A percentile compares a stretch with the other conserved stretches of the same genome.
phyloP scores from a whole-genome alignment of 2,888 invertebrate genomes.

The Rhodophaea formosa region DNA sequence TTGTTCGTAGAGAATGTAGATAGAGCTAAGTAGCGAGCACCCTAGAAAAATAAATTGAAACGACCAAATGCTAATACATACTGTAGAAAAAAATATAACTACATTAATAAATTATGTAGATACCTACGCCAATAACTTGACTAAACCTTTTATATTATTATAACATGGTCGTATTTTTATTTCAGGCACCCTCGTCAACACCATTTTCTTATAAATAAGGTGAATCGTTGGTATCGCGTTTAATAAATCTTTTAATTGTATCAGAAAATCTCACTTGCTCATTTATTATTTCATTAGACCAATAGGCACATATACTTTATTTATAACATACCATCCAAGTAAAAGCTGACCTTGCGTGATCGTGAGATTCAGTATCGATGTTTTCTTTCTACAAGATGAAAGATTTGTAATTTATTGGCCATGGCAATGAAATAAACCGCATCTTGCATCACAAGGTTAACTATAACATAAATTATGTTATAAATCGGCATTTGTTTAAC shows the following conservation, averaged over 20 bases:
- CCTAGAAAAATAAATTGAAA: constrained; percentile 7
- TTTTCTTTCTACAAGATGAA: no score
- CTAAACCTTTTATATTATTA: background rate
- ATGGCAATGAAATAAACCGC: background rate
- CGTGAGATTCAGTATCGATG: background rate
- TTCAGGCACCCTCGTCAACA: background rate
- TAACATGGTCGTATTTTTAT: background rate
- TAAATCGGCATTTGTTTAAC: background rate
- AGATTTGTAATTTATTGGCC: background rate
- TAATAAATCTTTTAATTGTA: background rate
- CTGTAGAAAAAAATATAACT: background rate
- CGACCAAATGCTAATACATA: constrained; percentile 22
- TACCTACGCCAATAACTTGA: background rate
- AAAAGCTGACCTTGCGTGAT: background rate
- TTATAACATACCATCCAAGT: no score
- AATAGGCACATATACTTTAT: background rate
- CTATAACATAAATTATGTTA: background rate
- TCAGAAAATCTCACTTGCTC: background rate
- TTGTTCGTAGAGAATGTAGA: constrained; percentile 11
- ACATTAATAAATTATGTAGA: background rate
- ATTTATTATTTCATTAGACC: background rate
- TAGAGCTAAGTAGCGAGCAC: constrained; percentile 5
- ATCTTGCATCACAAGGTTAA: background rate
- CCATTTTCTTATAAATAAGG: background rate
- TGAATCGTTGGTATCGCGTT: background rate